These are phyloP conservation scores for Villa cingulata DNA, from an alignment of 2,888 invertebrate genomes.

Conservation along the genomic window DNA sequence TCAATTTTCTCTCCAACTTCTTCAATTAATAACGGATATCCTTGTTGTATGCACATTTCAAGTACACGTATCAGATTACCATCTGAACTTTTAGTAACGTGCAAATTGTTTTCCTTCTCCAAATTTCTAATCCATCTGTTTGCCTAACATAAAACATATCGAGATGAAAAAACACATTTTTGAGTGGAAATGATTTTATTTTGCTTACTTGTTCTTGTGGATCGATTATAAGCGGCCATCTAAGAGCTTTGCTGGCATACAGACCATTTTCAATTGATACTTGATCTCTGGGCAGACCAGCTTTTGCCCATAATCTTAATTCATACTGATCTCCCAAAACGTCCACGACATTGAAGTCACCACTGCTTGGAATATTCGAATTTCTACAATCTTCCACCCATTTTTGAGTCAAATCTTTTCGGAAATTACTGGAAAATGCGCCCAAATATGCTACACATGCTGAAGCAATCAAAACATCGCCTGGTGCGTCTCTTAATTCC, in stretches of 20 bases:
- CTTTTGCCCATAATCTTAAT: constrained; percentile 79
- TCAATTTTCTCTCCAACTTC: constrained; percentile 80
- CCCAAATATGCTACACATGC: constrained; percentile 85
- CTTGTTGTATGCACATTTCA: constrained; percentile 65
- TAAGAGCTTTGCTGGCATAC: constrained; percentile 64
- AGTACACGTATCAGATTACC: constrained; percentile 57
- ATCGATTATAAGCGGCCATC: constrained; percentile 89
- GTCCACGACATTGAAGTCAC: constrained; percentile 51
- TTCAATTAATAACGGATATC: constrained; percentile 74
- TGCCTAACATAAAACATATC: constrained; percentile 40
- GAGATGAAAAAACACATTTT: constrained; percentile 1
- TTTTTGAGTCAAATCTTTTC: constrained; percentile 47
- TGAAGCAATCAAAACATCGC: constrained; percentile 76
- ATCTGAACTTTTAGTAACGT: constrained; percentile 69
- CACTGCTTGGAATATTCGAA: constrained; percentile 56
- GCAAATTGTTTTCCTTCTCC: constrained; percentile 61
- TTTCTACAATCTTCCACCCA: constrained; percentile 58
- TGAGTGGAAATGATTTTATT: not conserved
- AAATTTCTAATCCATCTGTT: constrained; percentile 85
- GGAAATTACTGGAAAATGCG: constrained; percentile 65
- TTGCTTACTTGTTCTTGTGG: constrained; percentile 73
- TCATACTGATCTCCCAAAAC: constrained; percentile 73
- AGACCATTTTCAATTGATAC: constrained; percentile 89
- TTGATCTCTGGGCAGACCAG: constrained; percentile 73
- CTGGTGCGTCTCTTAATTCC: constrained; percentile 59